Percentiles rank a stretch among this genome's conserved stretches.
Evolutionary conservation across 2,797 vertebrate genomes (phyloP).

Genomic region (Rhabdomys pumilio): DNA sequence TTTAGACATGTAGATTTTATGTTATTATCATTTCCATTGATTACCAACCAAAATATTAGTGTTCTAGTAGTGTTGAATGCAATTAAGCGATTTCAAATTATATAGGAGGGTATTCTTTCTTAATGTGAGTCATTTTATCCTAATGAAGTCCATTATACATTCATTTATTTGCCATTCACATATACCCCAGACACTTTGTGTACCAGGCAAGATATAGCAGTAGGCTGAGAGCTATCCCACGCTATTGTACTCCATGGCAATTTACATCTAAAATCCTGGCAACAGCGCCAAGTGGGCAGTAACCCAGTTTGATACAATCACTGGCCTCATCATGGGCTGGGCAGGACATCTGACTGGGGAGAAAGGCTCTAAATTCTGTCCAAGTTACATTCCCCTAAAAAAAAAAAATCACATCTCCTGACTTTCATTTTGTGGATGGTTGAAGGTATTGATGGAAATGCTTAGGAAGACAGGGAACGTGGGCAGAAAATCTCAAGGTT

Average conservation of each 20-base stretch:
- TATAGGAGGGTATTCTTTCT: constrained; percentile 54
- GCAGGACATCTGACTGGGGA: background rate
- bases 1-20: constrained; percentile 69
- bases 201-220: constrained; percentile 55
- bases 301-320: background rate
- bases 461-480: background rate
- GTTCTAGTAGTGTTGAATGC: constrained; percentile 19
- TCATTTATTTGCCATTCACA: constrained; percentile 71
- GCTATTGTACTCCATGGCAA: constrained; percentile 34
- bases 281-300: background rate
- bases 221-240: constrained; percentile 51
- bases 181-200: constrained; percentile 61
- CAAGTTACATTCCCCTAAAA: background rate
- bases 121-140: constrained; percentile 71
- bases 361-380: constrained; percentile 35
- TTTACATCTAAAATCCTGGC: constrained; percentile 72
- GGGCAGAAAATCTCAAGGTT: background rate
- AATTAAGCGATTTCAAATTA: constrained; percentile 74
- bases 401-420: background rate
- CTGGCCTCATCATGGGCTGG: constrained; percentile 3
- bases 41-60: constrained; percentile 75
- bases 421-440: constrained; percentile 44
- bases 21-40: constrained; percentile 70
- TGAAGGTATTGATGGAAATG: background rate
- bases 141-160: constrained; percentile 53